Evolutionary conservation across 2,797 vertebrate species (phyloP).

Genomic region (Ctenopoma multispine): DNA sequence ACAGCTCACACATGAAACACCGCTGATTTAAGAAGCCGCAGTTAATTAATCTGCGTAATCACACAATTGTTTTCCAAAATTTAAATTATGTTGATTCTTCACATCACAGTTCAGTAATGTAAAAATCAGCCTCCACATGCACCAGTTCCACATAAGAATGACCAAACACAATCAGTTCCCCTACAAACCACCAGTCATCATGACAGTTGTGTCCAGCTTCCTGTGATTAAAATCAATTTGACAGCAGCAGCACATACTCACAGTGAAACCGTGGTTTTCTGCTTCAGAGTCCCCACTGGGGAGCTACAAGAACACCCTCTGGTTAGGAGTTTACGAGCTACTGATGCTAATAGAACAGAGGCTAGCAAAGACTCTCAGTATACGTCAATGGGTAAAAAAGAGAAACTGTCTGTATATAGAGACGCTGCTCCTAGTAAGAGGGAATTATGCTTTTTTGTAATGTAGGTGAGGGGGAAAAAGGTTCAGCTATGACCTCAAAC

Average conservation of each 20-base stretch:
- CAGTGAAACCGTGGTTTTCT: conserved; percentile 25
- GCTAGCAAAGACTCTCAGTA: too few species aligned
- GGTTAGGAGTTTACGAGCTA: conserved; percentile 35
- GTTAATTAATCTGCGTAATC: conserved; percentile 23
- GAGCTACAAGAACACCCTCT: conserved; percentile 52
- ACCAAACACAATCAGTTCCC: conserved; percentile 23
- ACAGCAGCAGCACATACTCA: conserved; percentile 51
- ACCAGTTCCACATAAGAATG: neutral
- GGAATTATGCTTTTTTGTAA: neutral
- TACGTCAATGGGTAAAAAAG: too few species aligned
- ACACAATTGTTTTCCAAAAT: neutral
- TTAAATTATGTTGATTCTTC: conserved; percentile 26
- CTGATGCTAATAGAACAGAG: too few species aligned
- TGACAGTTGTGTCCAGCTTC: conserved; percentile 2
- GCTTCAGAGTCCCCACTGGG: conserved; percentile 26
- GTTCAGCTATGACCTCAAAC: neutral
- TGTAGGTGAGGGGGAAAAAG: neutral
- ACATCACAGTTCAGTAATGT: conserved; percentile 21
- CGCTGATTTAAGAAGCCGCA: conserved; percentile 2
- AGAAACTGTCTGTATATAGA: too few species aligned
- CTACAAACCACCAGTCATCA: conserved; percentile 12
- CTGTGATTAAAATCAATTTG: conserved; percentile 23
- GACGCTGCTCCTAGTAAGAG: too few species aligned
- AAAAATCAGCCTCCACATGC: conserved; percentile 42
- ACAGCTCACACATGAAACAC: neutral